These are phyloP conservation scores for Frankliniella fusca DNA, from an alignment of 2,888 invertebrate genomes.

Conservation along the genomic window DNA sequence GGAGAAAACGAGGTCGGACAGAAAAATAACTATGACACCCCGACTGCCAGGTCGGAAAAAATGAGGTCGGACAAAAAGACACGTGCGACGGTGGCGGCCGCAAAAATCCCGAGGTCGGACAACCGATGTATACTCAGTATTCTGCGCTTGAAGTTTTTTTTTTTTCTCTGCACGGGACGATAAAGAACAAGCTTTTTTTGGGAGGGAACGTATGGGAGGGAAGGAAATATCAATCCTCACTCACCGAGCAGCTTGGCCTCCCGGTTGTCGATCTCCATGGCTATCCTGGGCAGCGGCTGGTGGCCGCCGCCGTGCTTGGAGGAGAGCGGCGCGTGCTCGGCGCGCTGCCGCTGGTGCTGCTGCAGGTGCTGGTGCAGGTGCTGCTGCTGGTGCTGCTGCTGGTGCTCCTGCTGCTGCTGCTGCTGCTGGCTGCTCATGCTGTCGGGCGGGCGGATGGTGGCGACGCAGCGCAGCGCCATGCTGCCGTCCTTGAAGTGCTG, in stretches of 20 bases:
- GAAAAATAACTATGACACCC: no score
- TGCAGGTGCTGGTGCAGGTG: constrained; percentile 31
- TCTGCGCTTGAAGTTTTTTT: no score
- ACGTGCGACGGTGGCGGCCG: no score
- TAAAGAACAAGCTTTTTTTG: no score
- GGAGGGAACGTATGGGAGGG: no score
- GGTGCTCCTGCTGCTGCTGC: constrained; percentile 21
- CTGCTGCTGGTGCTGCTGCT: constrained; percentile 31
- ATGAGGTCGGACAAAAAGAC: no score
- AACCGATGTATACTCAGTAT: no score
- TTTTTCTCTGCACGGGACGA: no score
- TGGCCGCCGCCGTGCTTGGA: constrained; percentile 41
- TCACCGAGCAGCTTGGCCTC: neutral
- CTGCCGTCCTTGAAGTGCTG: constrained; percentile 57
- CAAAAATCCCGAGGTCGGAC: no score
- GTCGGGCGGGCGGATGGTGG: constrained; percentile 57
- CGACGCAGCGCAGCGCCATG: constrained; percentile 58
- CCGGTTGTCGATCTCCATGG: constrained; percentile 19
- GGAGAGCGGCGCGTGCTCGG: no score
- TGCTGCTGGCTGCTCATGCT: constrained; percentile 54
- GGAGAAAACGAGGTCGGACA: no score
- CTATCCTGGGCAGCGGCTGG: constrained; percentile 11
- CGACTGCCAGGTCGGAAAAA: no score
- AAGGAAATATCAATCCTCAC: neutral
- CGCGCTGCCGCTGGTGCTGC: constrained; percentile 29